Percentiles rank a stretch among this genome's conserved stretches.
phyloP scores from a whole-genome alignment of 2,113 vertebrate species.

The Nyctereutes procyonoides region DNA sequence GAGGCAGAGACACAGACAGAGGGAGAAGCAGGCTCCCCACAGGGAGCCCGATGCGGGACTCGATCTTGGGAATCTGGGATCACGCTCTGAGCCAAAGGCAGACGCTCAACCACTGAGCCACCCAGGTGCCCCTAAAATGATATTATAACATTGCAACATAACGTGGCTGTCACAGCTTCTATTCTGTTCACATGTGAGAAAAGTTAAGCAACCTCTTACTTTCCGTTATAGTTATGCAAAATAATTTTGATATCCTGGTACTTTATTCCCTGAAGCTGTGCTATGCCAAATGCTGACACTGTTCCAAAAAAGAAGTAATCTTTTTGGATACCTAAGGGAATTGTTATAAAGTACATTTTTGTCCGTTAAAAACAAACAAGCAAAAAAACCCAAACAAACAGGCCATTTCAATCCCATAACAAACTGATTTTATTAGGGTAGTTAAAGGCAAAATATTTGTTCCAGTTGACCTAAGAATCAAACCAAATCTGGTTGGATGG shows the following conservation, averaged over 20 bases:
- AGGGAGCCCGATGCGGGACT: too few relatives aligned
- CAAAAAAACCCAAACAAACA: neutral
- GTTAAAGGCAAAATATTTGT: slow-evolving; percentile 34
- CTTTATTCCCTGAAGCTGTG: neutral
- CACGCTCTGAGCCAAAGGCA: too few relatives aligned
- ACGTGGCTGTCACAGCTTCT: neutral
- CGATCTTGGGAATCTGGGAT: too few relatives aligned
- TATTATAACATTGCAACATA: neutral
- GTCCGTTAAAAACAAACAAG: slow-evolving; percentile 49
- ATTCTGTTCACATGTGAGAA: neutral
- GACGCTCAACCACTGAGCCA: too few relatives aligned
- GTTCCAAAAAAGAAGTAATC: neutral
- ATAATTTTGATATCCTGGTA: neutral
- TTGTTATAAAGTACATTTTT: neutral
- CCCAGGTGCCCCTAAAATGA: too few relatives aligned
- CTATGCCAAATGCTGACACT: neutral
- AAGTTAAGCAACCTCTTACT: neutral
- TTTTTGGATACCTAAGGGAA: slow-evolving; percentile 25
- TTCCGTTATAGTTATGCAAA: slow-evolving; percentile 16
- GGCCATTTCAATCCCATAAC: neutral
- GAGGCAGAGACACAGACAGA: too few relatives aligned
- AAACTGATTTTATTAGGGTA: neutral
- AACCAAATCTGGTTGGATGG: slow-evolving; percentile 3
- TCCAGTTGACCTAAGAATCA: slow-evolving; percentile 49
- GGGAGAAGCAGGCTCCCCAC: too few relatives aligned